Evolutionary conservation across 2,113 vertebrate genomes (phyloP).

Genomic region (Athene cunicularia): DNA sequence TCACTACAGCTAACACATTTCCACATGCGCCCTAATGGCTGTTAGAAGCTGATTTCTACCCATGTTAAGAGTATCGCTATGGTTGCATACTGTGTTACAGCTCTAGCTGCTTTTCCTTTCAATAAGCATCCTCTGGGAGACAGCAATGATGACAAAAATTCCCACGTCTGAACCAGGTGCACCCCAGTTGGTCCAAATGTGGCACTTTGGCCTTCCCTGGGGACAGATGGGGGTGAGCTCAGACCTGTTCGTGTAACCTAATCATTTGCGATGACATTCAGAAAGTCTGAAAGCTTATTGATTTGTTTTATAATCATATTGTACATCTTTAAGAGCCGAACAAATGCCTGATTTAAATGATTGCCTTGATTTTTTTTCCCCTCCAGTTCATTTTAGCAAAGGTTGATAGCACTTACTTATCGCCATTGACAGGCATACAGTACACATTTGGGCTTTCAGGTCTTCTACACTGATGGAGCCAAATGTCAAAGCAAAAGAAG

Average conservation of each 20-base stretch:
- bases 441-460: neutral
- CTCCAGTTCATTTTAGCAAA: neutral
- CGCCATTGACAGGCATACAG: neutral
- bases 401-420: neutral
- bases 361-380: neutral
- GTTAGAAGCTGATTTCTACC: neutral
- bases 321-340: neutral
- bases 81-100: neutral
- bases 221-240: neutral
- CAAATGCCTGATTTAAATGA: slow-evolving; percentile 3
- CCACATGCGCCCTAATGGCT: neutral
- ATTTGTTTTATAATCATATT: slow-evolving; percentile 54
- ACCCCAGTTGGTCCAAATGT: neutral
- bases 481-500: neutral
- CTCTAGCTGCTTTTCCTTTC: neutral
- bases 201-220: neutral
- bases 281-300: slow-evolving; percentile 55
- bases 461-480: neutral
- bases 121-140: neutral
- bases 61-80: neutral
- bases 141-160: neutral
- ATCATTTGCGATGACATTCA: slow-evolving; percentile 24
- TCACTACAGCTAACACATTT: neutral
- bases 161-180: neutral
- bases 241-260: neutral